Percentiles rank a stretch among this genome's conserved stretches.
Conservation (phyloP, 2,888 invertebrate genomes). For the Acanthosoma haemorrhoidale region DNA sequence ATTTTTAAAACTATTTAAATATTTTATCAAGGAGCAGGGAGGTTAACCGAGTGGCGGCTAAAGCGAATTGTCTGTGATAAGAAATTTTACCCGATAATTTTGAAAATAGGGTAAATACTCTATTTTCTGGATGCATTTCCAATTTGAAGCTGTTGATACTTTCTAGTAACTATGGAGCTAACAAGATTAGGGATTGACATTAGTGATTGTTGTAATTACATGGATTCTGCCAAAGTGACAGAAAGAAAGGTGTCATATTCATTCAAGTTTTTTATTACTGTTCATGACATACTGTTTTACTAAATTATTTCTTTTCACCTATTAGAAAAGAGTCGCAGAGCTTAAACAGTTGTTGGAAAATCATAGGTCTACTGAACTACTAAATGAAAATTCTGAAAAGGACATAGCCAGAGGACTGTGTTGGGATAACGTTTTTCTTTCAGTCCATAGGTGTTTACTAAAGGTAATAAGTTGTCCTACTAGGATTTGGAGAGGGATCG, state of each 20-base stretch:
- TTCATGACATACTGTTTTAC: neutral
- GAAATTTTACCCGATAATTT: neutral
- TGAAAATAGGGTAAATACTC: neutral
- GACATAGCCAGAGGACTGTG: conserved; percentile 16
- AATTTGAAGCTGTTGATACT: neutral
- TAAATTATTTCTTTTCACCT: neutral
- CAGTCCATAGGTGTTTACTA: conserved; percentile 27
- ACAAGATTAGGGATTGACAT: conserved; percentile 13
- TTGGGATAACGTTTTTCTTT: conserved; percentile 30
- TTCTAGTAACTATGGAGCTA: neutral
- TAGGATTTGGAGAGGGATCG: neutral
- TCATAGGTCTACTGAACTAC: conserved; percentile 13
- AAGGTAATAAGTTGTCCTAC: conserved; percentile 19
- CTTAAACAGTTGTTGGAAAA: conserved; percentile 29
- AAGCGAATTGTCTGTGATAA: neutral
- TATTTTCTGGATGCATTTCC: neutral
- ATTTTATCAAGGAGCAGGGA: too few relatives aligned
- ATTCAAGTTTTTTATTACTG: too few relatives aligned
- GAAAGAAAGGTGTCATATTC: conserved; percentile 49
- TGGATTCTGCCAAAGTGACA: conserved; percentile 48
- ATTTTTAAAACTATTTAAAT: too few relatives aligned
- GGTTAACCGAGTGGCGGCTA: neutral
- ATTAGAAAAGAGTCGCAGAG: conserved; percentile 27
- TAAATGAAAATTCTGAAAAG: conserved; percentile 31
- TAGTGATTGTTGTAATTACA: conserved; percentile 45